Evolutionary conservation across 2,113 vertebrate genomes (phyloP).

Genomic region (Hyperoodon ampullatus): DNA sequence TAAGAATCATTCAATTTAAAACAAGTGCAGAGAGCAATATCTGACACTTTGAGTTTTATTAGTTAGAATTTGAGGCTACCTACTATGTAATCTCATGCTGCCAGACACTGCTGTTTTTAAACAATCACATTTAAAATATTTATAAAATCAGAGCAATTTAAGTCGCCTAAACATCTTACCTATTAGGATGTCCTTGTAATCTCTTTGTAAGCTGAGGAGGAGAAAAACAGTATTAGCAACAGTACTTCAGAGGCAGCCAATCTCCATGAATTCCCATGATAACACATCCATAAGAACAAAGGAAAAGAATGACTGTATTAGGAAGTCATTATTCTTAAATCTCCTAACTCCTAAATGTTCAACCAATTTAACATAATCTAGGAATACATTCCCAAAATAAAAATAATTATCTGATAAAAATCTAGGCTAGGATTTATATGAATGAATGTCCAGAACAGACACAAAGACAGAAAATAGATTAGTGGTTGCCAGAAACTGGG

Average conservation of each 20-base stretch:
- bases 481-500: neutral
- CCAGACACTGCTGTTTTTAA: neutral
- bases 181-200: slow-evolving; percentile 94
- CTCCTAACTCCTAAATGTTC: neutral
- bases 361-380: neutral
- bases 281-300: neutral
- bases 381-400: neutral
- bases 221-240: slow-evolving; percentile 36
- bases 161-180: slow-evolving; percentile 82
- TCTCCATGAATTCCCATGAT: neutral
- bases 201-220: slow-evolving; percentile 91
- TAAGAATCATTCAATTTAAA: neutral
- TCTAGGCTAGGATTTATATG: neutral
- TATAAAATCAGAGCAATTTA: slow-evolving; percentile 16
- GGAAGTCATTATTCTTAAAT: neutral
- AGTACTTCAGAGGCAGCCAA: neutral
- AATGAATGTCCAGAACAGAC: neutral
- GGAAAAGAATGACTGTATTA: neutral
- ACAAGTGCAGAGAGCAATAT: neutral
- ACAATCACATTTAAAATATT: neutral
- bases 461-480: neutral
- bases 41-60: neutral
- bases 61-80: neutral
- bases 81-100: neutral
- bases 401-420: slow-evolving; percentile 19